These are phyloP conservation scores for Sebastes hubbsi DNA, from an alignment of 2,797 vertebrate genomes.

Conservation along the genomic window DNA sequence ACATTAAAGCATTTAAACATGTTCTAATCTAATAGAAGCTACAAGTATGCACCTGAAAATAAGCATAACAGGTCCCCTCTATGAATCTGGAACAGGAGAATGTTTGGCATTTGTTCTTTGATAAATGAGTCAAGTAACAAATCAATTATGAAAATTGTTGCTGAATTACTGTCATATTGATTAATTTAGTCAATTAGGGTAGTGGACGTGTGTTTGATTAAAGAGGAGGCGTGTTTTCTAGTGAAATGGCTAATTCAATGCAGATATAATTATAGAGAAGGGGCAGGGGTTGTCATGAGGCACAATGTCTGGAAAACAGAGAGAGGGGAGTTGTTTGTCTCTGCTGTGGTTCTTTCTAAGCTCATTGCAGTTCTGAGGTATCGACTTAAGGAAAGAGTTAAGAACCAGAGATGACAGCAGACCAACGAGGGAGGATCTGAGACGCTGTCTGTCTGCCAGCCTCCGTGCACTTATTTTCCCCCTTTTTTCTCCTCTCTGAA, in stretches of 20 bases:
- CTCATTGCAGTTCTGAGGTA: not conserved
- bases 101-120: too few species aligned
- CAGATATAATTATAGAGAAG: not conserved
- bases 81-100: too few species aligned
- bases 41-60: too few species aligned
- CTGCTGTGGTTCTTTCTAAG: not conserved
- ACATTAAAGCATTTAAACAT: too few species aligned
- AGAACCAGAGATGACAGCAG: conserved; percentile 16
- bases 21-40: too few species aligned
- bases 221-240: not conserved
- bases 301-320: not conserved
- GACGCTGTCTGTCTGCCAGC: conserved; percentile 27
- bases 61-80: too few species aligned
- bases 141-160: not conserved
- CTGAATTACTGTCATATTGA: not conserved
- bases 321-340: not conserved
- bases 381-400: conserved; percentile 21
- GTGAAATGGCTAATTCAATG: not conserved
- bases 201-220: not conserved
- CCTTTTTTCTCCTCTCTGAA: conserved; percentile 28
- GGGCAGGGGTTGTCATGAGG: not conserved
- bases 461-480: conserved; percentile 24
- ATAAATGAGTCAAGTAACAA: not conserved
- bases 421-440: conserved; percentile 40
- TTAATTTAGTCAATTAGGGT: not conserved